phyloP scores from a whole-genome alignment of 2,797 vertebrate species.

The Dicrostonyx torquatus region DNA sequence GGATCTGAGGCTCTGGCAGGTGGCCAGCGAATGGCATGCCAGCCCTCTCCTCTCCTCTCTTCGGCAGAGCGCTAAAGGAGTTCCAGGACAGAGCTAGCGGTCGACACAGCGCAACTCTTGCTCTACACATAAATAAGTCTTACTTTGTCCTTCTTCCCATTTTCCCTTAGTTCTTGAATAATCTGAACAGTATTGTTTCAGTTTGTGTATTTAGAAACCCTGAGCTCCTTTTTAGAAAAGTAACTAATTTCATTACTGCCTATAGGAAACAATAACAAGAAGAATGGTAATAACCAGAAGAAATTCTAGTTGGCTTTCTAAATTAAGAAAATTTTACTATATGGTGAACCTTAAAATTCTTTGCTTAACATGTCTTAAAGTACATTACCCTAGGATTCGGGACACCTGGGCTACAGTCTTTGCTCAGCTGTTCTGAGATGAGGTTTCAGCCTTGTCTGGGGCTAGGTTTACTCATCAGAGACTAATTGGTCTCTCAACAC shows the following conservation, averaged over 20 bases:
- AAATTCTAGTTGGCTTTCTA: neutral
- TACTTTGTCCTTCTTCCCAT: neutral
- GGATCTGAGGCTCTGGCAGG: neutral
- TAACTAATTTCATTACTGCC: neutral
- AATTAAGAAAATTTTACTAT: neutral
- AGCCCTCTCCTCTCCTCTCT: neutral
- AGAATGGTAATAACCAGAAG: neutral
- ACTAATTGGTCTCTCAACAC: neutral
- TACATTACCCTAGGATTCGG: neutral
- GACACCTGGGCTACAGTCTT: neutral
- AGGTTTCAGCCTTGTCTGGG: neutral
- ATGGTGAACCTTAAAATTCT: conserved; percentile 12
- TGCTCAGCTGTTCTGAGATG: neutral
- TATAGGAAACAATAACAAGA: conserved; percentile 30
- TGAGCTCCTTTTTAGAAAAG: conserved; percentile 14
- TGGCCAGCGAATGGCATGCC: neutral
- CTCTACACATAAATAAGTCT: neutral
- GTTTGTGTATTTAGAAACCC: neutral
- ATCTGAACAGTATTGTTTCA: neutral
- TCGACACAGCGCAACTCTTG: neutral
- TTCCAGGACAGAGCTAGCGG: neutral
- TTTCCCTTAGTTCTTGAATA: neutral
- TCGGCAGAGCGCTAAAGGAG: neutral
- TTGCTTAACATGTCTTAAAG: conserved; percentile 13
- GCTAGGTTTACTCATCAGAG: neutral